A percentile compares a stretch with the other conserved stretches of the same genome.
Evolutionary conservation across 2,888 invertebrate species (phyloP).

Genomic region (Empis livida): DNA sequence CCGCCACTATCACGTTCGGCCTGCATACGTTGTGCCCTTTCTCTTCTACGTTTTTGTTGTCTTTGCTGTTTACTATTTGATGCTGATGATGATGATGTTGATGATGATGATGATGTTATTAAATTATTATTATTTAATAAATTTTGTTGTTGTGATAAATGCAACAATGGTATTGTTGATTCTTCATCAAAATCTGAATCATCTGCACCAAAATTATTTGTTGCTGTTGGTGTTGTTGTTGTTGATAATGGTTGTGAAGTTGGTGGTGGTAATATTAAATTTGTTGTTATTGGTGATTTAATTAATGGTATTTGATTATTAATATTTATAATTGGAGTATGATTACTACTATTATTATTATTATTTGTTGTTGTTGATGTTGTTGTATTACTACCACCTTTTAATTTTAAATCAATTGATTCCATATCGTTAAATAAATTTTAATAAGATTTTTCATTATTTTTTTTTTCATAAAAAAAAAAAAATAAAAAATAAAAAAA

Average conservation of each 20-base stretch:
- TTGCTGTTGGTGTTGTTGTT: background rate
- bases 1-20: constrained; percentile 55
- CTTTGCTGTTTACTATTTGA: constrained; percentile 29
- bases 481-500: too few species aligned
- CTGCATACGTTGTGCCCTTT: constrained; percentile 84
- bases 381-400: background rate
- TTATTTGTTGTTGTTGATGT: background rate
- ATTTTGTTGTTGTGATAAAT: background rate
- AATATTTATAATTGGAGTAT: background rate
- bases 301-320: background rate
- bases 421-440: background rate
- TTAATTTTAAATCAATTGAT: background rate
- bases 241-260: background rate
- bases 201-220: background rate
- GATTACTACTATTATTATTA: too few species aligned
- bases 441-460: background rate
- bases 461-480: too few species aligned
- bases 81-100: too few species aligned
- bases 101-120: background rate
- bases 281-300: background rate
- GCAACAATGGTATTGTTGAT: background rate
- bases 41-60: constrained; percentile 74
- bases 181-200: constrained; percentile 2
- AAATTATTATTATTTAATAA: background rate
- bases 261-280: background rate